A percentile compares a stretch with the other conserved stretches of the same genome.
Evolutionary conservation across 2,888 invertebrate species (phyloP).

Genomic region (Oscheius myriophilus): DNA sequence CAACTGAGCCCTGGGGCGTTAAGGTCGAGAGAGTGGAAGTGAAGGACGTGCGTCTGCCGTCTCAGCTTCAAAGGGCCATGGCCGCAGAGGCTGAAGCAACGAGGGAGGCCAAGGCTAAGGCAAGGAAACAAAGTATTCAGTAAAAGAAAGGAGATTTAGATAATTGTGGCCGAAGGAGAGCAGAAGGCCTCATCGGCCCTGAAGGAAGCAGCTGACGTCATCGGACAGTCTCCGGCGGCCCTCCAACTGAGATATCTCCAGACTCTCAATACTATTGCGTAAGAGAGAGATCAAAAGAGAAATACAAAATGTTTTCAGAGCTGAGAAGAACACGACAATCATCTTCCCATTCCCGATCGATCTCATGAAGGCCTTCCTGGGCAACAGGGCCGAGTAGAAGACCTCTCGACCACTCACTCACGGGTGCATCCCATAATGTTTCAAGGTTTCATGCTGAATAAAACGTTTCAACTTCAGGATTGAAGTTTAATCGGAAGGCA

Average conservation of each 20-base stretch:
- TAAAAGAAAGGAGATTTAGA: constrained; percentile 72
- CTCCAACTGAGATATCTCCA: constrained; percentile 90
- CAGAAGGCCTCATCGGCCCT: constrained; percentile 84
- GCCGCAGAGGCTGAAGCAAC: constrained; percentile 94
- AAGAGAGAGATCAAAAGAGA: neutral
- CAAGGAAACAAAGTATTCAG: constrained; percentile 5
- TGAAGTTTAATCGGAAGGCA: too few species aligned
- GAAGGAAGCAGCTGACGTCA: constrained; percentile 89
- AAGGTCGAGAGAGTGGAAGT: constrained; percentile 72
- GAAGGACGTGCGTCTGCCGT: constrained; percentile 85
- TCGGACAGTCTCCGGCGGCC: constrained; percentile 88
- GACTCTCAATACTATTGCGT: constrained; percentile 87
- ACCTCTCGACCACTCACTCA: too few species aligned
- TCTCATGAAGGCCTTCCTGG: constrained; percentile 7
- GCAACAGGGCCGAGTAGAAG: too few species aligned
- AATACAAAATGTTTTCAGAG: neutral
- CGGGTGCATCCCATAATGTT: too few species aligned
- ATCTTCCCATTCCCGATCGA: constrained; percentile 27
- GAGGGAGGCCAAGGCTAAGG: constrained; percentile 79
- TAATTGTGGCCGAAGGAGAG: constrained; percentile 95
- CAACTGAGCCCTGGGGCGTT: constrained; percentile 74
- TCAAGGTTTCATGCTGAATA: too few species aligned
- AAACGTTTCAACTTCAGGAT: too few species aligned
- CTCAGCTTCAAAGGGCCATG: constrained; percentile 92
- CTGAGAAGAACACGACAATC: constrained; percentile 24